Base-by-base conservation (phyloP, 2,797 vertebrate genomes). In the Poeciliopsis presidionis region DNA sequence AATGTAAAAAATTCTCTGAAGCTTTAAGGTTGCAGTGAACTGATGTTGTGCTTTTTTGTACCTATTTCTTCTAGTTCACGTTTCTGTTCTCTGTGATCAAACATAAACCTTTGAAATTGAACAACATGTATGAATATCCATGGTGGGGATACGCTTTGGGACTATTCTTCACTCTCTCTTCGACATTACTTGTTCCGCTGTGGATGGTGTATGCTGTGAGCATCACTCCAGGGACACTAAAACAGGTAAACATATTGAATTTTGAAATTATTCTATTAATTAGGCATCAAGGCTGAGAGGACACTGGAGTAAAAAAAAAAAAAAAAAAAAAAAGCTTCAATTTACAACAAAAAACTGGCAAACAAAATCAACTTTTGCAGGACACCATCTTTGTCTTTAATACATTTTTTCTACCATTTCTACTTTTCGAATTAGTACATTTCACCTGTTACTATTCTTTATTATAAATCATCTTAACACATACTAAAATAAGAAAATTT, bases 61-160 rank as follows among this genome's bases (percentile, higher is more conserved):
- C 28, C 61, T 9, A n/a, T 51, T 51, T 30, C 67, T 71, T 86
- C 33, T 72, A 96, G 96, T 93, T 85, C 41, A 96, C 93, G 2
- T 93, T 96, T 81, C 30, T 96, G 43, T 96, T 96, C 87, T 94
- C 93, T 33, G 49, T 96, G 84, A 74, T 95, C 55, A 96, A 94
- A 89, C 93, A 95, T 65, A 93, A 89, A 0, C 96, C 96, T 0
- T 92, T 96, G 12, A 96, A 93, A 82, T 93, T 96, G 74, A 96
- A 95, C 93, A 93, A 93, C 79, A 87, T 83, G 0, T 96, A 96
- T 78, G 95, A 96, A 73, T 96, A 96, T 77, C 96, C 95, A n/a
- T 96, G 95, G 95, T 96, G 96, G 96, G 96, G 95, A 61, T 96
- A 96, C 11, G 49, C 86, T 9, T 91, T 96, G 2, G 96, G 95